Percentiles rank a stretch among this genome's conserved stretches.
phyloP scores from a whole-genome alignment of 2,797 vertebrate genomes.

The Gila robusta region DNA sequence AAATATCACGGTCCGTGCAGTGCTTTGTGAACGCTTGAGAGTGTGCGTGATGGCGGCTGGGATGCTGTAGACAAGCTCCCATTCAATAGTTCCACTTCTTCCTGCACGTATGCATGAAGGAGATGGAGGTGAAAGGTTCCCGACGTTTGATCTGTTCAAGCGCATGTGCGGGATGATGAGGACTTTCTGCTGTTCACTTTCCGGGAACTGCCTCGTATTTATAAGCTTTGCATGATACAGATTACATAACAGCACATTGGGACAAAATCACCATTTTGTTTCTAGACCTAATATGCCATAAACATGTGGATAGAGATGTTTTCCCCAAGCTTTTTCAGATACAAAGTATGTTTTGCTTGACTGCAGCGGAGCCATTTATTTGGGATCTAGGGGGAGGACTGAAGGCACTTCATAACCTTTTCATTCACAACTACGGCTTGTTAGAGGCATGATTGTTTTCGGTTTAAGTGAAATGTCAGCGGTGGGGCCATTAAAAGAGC shows the following conservation, averaged over 20 bases:
- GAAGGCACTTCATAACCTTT: constrained; percentile 46
- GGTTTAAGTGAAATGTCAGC: constrained; percentile 44
- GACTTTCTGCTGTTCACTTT: constrained; percentile 44
- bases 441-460: constrained; percentile 40
- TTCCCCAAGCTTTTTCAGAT: neutral
- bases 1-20: constrained; percentile 20
- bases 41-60: neutral
- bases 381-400: neutral
- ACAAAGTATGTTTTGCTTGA: constrained; percentile 10
- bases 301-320: neutral
- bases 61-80: constrained; percentile 24
- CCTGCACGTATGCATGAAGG: constrained; percentile 1
- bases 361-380: constrained; percentile 26
- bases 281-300: constrained; percentile 10
- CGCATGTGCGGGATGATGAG: constrained; percentile 45
- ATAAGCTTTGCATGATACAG: constrained; percentile 20
- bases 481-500: constrained; percentile 53
- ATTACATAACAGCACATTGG: constrained; percentile 37
- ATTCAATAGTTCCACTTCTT: constrained; percentile 23
- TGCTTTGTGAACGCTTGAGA: constrained; percentile 14
- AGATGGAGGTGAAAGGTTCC: constrained; percentile 4
- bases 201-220: constrained; percentile 35
- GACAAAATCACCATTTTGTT: constrained; percentile 15
- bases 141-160: neutral
- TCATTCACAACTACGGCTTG: constrained; percentile 48